Conservation (phyloP, 2,113 vertebrate species). For the human region DNA sequence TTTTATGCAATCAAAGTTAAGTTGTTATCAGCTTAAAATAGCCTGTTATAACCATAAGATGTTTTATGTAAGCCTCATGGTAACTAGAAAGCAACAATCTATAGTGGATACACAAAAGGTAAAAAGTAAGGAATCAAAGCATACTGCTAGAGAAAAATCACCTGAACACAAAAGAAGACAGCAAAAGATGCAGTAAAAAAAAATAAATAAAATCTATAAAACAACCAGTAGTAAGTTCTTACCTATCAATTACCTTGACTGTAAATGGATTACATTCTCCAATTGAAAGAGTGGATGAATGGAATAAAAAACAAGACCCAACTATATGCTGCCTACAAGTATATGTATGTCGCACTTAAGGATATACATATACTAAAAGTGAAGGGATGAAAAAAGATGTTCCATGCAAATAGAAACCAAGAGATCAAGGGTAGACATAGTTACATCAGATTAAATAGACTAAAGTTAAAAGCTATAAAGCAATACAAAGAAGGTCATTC, state of each 20-base stretch:
- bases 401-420: not conserved
- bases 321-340: not conserved
- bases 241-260: not conserved
- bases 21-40: not conserved
- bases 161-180: not conserved
- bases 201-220: not conserved
- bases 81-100: not conserved
- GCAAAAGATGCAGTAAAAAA: not conserved
- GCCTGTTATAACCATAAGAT: not conserved
- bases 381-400: not conserved
- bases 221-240: not conserved
- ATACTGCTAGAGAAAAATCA: not conserved
- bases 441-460: not conserved
- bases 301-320: not conserved
- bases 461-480: not conserved
- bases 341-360: not conserved
- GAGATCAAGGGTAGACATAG: not conserved
- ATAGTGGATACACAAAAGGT: not conserved
- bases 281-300: not conserved
- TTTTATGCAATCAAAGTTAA: not conserved
- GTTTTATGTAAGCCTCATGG: not conserved
- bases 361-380: not conserved
- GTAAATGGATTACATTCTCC: not conserved
- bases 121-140: not conserved
- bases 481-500: not conserved